phyloP scores from a whole-genome alignment of 2,888 invertebrate genomes.

The Amblyjoppa proteus region DNA sequence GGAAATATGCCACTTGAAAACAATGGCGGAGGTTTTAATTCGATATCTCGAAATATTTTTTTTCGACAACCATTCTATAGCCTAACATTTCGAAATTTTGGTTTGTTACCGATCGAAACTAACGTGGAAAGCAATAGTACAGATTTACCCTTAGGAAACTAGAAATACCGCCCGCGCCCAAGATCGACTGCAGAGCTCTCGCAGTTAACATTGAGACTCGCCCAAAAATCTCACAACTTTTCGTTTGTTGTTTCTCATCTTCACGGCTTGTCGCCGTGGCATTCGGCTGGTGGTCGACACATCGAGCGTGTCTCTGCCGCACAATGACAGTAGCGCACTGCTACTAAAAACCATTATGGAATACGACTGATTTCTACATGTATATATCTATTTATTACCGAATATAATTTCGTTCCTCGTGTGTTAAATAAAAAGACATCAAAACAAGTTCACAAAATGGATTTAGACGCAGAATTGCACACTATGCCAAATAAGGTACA shows the following conservation, averaged over 20 bases:
- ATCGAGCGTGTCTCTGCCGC: constrained; percentile 36
- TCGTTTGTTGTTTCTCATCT: not conserved
- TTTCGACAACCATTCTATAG: too few species aligned
- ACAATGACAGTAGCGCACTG: constrained; percentile 39
- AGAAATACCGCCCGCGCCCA: too few species aligned
- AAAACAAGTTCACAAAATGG: not conserved
- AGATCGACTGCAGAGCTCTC: too few species aligned
- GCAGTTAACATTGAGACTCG: too few species aligned
- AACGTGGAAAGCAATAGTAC: too few species aligned
- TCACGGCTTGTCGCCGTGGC: constrained; percentile 20
- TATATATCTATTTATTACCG: constrained; percentile 47
- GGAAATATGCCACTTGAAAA: too few species aligned
- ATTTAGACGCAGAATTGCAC: constrained; percentile 19
- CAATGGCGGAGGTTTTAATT: too few species aligned
- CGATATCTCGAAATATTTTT: too few species aligned
- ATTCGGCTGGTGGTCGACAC: constrained; percentile 2
- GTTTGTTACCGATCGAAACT: too few species aligned
- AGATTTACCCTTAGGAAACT: too few species aligned
- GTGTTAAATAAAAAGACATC: constrained; percentile 33
- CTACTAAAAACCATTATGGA: constrained; percentile 41
- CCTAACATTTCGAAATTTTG: too few species aligned
- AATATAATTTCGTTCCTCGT: constrained; percentile 42
- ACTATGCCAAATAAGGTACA: constrained; percentile 12
- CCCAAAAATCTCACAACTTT: not conserved
- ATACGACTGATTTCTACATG: constrained; percentile 33